phyloP scores from a whole-genome alignment of 2,888 invertebrate species.

The Formica aserva region DNA sequence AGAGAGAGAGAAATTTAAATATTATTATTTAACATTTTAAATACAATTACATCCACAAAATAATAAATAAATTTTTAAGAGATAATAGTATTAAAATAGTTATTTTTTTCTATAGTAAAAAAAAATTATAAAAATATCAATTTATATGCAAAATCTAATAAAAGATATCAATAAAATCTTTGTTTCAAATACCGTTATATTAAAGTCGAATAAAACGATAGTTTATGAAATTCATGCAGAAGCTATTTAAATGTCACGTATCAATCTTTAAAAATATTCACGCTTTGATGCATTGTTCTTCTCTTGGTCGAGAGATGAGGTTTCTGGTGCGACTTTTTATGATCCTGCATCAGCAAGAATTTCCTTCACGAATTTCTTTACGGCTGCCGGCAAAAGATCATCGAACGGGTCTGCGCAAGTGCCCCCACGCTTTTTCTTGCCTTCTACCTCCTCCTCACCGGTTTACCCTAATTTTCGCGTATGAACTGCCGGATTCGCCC shows the following conservation, averaged over 20 bases:
- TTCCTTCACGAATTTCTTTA: conserved; percentile 60
- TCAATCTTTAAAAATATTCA: conserved; percentile 34
- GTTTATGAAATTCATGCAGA: conserved; percentile 3
- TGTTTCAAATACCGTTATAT: neutral
- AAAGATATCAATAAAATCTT: neutral
- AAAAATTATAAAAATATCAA: neutral
- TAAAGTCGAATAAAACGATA: neutral
- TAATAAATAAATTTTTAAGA: neutral
- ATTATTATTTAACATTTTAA: too few species aligned
- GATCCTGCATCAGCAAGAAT: conserved; percentile 45
- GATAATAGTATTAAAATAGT: neutral
- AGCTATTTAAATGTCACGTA: conserved; percentile 9
- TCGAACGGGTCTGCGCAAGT: conserved; percentile 30
- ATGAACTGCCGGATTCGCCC: conserved; percentile 58
- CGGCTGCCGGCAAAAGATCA: conserved; percentile 51
- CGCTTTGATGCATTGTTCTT: conserved; percentile 10
- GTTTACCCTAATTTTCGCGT: conserved; percentile 63
- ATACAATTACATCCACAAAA: neutral
- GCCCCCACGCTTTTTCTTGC: conserved; percentile 51
- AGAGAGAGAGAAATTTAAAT: neutral
- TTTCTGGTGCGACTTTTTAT: conserved; percentile 51
- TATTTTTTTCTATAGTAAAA: neutral
- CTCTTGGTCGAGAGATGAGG: conserved; percentile 15
- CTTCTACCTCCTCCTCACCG: conserved; percentile 43
- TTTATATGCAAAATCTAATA: neutral